Conservation (phyloP, 2,797 vertebrate species). For the Sebastes cheni region DNA sequence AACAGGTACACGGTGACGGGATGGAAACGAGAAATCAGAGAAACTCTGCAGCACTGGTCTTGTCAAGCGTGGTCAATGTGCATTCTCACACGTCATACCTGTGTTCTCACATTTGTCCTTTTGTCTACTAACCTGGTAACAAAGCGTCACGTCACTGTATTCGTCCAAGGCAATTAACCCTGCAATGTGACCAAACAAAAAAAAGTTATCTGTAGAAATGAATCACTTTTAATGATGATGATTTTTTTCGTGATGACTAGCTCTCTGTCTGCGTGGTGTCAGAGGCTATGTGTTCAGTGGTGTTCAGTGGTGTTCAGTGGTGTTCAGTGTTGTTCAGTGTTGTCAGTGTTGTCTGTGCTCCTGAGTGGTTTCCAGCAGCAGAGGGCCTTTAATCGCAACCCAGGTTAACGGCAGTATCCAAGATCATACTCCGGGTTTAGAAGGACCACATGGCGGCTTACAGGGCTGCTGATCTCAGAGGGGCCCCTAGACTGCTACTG, state of each 20-base stretch:
- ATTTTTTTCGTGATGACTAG: not conserved
- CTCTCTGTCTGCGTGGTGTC: not conserved
- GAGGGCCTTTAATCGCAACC: not conserved
- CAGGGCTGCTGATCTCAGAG: not conserved
- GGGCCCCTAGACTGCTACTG: constrained; percentile 11
- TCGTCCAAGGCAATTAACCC: constrained; percentile 17
- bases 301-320: no score
- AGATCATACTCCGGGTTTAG: not conserved
- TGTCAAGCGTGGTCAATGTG: constrained; percentile 29
- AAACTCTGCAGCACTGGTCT: constrained; percentile 10
- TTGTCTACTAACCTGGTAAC: constrained; percentile 55
- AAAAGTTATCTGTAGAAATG: not conserved
- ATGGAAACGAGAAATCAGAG: not conserved
- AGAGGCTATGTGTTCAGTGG: not conserved
- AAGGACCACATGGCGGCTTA: not conserved
- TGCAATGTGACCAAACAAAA: not conserved
- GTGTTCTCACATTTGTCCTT: constrained; percentile 21
- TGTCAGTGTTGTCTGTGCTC: constrained; percentile 19
- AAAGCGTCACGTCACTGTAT: not conserved
- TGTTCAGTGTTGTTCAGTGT: not conserved
- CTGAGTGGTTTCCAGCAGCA: constrained; percentile 24
- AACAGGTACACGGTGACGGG: constrained; percentile 89
- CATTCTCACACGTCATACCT: not conserved
- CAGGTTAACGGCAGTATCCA: not conserved
- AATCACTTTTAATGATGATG: not conserved